Evolutionary conservation across 2,113 vertebrate genomes (phyloP).

Genomic region (Pithys albifrons): DNA sequence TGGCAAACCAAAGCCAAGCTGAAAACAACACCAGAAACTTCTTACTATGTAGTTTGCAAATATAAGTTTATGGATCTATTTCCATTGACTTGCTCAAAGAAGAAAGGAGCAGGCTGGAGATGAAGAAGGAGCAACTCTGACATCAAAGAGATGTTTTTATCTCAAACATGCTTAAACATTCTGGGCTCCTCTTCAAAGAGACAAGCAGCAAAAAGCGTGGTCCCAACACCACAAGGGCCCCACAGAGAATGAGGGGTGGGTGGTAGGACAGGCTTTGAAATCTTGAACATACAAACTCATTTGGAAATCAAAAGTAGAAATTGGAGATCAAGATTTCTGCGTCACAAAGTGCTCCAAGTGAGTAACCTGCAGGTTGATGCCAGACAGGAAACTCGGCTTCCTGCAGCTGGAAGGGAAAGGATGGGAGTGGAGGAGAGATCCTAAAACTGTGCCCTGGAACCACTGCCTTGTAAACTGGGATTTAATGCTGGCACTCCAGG

Average conservation of each 20-base stretch:
- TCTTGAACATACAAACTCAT: background rate
- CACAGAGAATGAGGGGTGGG: accelerated
- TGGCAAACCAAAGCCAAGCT: background rate
- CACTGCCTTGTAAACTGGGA: background rate
- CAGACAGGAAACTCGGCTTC: background rate
- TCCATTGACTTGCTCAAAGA: background rate
- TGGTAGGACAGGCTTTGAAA: background rate
- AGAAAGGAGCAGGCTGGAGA: background rate
- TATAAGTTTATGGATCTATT: background rate
- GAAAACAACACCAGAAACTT: background rate
- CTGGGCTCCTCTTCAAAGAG: background rate
- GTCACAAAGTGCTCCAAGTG: background rate
- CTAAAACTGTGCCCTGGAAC: background rate
- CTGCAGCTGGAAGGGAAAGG: background rate
- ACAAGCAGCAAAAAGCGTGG: background rate
- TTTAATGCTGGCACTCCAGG: background rate
- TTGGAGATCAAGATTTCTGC: background rate
- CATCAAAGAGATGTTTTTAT: background rate
- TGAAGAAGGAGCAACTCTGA: background rate
- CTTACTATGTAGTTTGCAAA: background rate
- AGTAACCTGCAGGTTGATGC: background rate
- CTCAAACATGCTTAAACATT: background rate
- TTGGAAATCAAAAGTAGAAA: background rate
- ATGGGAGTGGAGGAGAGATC: background rate
- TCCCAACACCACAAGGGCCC: background rate